These are phyloP conservation scores for Mustela nigripes DNA, from an alignment of 2,113 vertebrate species.

Conservation along the genomic window DNA sequence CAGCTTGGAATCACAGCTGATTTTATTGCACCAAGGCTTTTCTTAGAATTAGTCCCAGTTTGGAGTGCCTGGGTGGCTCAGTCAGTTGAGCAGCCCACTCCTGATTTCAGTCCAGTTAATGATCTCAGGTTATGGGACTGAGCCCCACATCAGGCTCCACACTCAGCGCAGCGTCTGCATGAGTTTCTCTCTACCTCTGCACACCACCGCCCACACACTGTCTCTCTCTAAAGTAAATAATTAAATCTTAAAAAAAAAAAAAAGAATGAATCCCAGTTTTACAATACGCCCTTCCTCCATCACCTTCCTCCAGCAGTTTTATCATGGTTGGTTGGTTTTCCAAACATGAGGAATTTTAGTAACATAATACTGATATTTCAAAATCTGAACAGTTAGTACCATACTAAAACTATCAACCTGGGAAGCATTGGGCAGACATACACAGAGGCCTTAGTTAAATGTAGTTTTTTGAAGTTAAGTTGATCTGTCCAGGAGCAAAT, in stretches of 20 bases:
- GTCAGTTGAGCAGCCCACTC: background rate
- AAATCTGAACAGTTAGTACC: background rate
- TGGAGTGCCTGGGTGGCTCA: background rate
- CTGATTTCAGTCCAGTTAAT: background rate
- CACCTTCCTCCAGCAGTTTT: background rate
- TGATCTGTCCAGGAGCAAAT: background rate
- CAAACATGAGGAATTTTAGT: background rate
- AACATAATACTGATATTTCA: background rate
- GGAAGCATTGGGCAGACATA: background rate
- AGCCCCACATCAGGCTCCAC: background rate
- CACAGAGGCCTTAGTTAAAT: background rate
- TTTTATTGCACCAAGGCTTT: background rate
- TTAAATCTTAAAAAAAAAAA: background rate
- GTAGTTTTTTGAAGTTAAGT: background rate
- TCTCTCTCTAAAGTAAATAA: background rate
- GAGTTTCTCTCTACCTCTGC: background rate
- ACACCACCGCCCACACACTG: too few relatives aligned
- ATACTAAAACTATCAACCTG: background rate
- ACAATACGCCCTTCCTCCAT: background rate
- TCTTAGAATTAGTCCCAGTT: background rate
- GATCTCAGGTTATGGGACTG: background rate
- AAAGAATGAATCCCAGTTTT: background rate
- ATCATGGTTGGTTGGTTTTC: background rate
- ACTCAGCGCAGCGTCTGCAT: background rate
- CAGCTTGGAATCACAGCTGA: background rate